A percentile compares a stretch with the other conserved stretches of the same genome.
These are phyloP conservation scores for Drosophila simulans DNA, from an alignment of 1,140 invertebrate genomes.

Conservation along the genomic window DNA sequence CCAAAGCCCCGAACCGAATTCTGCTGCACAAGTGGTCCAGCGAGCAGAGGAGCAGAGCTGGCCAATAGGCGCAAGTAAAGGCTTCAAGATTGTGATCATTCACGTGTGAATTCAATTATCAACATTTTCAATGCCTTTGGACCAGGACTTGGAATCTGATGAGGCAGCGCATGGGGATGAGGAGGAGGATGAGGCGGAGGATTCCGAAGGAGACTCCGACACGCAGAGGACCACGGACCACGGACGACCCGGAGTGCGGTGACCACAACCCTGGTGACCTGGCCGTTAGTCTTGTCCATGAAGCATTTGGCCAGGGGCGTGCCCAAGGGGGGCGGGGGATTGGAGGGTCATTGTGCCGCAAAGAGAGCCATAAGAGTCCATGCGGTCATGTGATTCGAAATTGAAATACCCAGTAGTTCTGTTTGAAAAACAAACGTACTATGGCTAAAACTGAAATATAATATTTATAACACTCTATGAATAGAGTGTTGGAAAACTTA, in stretches of 20 bases:
- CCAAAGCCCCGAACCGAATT: background rate
- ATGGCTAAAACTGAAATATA: background rate
- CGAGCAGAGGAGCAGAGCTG: background rate
- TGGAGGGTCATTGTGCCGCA: background rate
- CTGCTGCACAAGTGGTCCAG: background rate
- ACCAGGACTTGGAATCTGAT: slow-evolving; percentile 1
- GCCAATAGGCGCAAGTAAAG: slow-evolving; percentile 55
- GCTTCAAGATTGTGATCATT: slow-evolving; percentile 79
- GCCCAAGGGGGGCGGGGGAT: slow-evolving; percentile 5
- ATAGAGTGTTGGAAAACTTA: too few species aligned
- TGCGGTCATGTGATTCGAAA: background rate
- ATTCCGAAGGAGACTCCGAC: background rate
- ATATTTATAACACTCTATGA: too few species aligned
- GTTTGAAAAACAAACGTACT: background rate
- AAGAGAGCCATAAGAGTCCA: background rate
- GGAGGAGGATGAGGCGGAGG: background rate
- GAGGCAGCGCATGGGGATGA: too few species aligned
- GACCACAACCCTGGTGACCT: slow-evolving; percentile 9
- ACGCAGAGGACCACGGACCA: background rate
- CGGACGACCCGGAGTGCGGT: background rate
- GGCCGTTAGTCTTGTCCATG: slow-evolving; percentile 33
- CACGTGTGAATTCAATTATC: slow-evolving; percentile 83
- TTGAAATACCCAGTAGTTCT: background rate
- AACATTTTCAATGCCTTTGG: slow-evolving; percentile 66
- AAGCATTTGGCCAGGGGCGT: slow-evolving; percentile 30